Evolutionary conservation across 2,797 vertebrate species (phyloP).

Genomic region (Rhabdophis nuchalis): DNA sequence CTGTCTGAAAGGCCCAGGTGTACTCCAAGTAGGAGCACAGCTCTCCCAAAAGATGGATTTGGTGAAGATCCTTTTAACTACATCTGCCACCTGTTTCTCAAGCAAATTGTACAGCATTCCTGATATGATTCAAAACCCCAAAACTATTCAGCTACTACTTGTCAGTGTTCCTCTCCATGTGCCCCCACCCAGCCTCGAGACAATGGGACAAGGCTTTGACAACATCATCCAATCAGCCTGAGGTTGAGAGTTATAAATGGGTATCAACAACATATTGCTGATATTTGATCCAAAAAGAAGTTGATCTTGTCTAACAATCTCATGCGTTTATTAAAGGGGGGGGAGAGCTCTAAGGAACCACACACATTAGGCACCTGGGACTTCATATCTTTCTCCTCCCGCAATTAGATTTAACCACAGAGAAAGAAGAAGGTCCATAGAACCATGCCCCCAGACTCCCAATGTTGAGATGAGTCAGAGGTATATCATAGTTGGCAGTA

Average conservation of each 20-base stretch:
- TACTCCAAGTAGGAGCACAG: not conserved
- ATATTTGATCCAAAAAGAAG: not conserved
- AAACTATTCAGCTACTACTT: not conserved
- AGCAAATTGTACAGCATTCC: not conserved
- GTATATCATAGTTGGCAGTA: not conserved
- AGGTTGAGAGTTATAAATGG: not conserved
- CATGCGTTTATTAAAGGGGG: not conserved
- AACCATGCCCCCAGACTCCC: not conserved
- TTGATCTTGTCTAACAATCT: not conserved
- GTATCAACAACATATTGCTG: not conserved
- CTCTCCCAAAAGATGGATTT: not conserved
- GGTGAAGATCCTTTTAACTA: not conserved
- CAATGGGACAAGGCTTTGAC: not conserved
- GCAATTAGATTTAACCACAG: not conserved
- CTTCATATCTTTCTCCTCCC: not conserved
- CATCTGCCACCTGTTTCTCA: not conserved
- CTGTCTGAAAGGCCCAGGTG: not conserved
- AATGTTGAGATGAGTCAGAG: not conserved
- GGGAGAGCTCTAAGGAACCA: not conserved
- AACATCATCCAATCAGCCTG: not conserved
- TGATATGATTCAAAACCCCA: not conserved
- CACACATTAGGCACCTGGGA: not conserved
- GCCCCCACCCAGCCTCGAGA: rapidly evolving
- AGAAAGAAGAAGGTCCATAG: not conserved
- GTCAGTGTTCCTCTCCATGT: not conserved